Conservation (phyloP, 2,888 invertebrate genomes). For the Neoaliturus tenellus region DNA sequence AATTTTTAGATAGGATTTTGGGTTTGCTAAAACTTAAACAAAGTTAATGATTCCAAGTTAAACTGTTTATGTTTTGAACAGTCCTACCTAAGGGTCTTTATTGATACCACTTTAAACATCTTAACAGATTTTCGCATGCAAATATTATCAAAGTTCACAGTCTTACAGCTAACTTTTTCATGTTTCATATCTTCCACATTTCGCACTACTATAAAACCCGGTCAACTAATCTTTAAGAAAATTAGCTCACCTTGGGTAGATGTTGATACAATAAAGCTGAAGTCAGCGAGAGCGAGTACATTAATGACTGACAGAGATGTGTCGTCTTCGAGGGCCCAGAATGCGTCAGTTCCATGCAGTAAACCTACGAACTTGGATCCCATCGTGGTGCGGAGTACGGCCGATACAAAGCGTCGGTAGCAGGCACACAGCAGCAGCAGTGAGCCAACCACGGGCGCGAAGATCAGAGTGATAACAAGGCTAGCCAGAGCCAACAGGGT, state of each 20-base stretch:
- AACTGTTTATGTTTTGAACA: too few species aligned
- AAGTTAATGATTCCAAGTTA: too few species aligned
- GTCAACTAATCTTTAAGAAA: too few species aligned
- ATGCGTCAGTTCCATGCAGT: slow-evolving; percentile 75
- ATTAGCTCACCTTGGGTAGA: slow-evolving; percentile 40
- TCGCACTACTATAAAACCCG: too few species aligned
- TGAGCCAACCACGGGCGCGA: slow-evolving; percentile 51
- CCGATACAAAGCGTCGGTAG: slow-evolving; percentile 41
- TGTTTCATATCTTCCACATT: too few species aligned
- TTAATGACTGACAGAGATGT: slow-evolving; percentile 74
- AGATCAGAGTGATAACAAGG: slow-evolving; percentile 26
- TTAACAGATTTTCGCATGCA: too few species aligned
- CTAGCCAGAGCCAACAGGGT: slow-evolving; percentile 46
- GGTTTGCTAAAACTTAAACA: too few species aligned
- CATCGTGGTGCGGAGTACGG: slow-evolving; percentile 25
- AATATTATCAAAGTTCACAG: too few species aligned
- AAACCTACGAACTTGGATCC: slow-evolving; percentile 73
- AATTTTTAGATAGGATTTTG: too few species aligned
- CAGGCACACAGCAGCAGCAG: slow-evolving; percentile 42
- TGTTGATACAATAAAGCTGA: slow-evolving; percentile 55
- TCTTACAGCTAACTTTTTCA: too few species aligned
- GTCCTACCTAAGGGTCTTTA: too few species aligned
- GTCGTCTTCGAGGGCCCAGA: slow-evolving; percentile 75
- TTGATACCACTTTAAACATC: too few species aligned
- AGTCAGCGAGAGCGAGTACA: slow-evolving; percentile 73